Evolutionary conservation across 2,113 vertebrate genomes (phyloP).

Genomic region (Microtus pennsylvanicus): DNA sequence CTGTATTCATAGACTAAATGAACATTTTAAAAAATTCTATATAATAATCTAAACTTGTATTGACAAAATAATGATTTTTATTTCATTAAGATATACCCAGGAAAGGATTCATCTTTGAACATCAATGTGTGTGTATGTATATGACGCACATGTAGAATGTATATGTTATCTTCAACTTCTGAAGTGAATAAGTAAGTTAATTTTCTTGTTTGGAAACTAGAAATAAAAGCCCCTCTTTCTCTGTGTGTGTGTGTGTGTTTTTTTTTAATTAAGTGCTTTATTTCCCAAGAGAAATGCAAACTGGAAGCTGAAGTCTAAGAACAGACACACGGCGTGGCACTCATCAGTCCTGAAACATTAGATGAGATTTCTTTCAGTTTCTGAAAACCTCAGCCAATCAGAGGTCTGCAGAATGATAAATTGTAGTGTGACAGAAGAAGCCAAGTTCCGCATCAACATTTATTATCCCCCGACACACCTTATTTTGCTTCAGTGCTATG

Average conservation of each 20-base stretch:
- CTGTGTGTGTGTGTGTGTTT: too few relatives aligned
- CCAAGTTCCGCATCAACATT: background rate
- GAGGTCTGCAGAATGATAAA: background rate
- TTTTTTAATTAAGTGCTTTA: background rate
- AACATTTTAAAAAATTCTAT: background rate
- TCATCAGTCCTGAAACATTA: background rate
- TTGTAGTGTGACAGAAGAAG: background rate
- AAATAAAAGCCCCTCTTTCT: background rate
- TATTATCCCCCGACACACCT: background rate
- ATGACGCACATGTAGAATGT: background rate
- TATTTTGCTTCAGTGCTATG: background rate
- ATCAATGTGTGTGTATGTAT: background rate
- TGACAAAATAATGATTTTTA: constrained; percentile 20
- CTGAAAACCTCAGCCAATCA: background rate
- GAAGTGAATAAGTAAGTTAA: background rate
- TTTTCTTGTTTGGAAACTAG: constrained; percentile 19
- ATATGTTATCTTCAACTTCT: background rate
- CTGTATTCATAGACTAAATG: background rate
- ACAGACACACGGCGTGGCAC: background rate
- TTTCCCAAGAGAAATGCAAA: background rate
- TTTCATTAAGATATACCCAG: background rate
- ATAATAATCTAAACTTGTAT: constrained; percentile 1
- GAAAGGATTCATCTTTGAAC: background rate
- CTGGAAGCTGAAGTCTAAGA: background rate
- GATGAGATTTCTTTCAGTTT: constrained; percentile 30